Percentiles rank a stretch among this genome's conserved stretches.
Evolutionary conservation across 2,888 invertebrate species (phyloP).

Genomic region (Hydroisotoma schaefferi): DNA sequence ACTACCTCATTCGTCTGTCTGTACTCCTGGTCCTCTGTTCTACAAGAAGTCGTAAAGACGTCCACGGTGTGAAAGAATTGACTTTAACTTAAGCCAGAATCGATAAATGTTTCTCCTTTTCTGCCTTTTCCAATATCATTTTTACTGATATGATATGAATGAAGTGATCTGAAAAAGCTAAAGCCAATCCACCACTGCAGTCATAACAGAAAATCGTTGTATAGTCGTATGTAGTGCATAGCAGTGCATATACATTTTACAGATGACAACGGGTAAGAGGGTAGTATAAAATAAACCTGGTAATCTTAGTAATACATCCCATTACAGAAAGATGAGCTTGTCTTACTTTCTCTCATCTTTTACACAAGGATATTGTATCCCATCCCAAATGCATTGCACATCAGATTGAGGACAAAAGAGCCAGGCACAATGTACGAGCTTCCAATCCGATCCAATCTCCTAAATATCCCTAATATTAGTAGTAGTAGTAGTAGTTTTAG

Average conservation of each 20-base stretch:
- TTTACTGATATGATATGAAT: constrained; percentile 14
- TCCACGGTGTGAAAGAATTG: constrained; percentile 17
- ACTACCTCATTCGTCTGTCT: too few relatives aligned
- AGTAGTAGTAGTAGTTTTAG: too few relatives aligned
- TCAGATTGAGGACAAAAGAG: not conserved
- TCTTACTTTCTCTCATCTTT: not conserved
- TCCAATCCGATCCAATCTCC: constrained; percentile 13
- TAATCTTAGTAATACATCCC: constrained; percentile 8
- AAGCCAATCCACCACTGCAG: constrained; percentile 8
- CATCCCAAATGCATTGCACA: constrained; percentile 12
- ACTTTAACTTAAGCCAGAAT: constrained; percentile 15
- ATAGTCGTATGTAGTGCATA: not conserved
- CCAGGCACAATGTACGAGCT: constrained; percentile 10
- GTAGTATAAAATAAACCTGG: constrained; percentile 1
- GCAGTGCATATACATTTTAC: too few relatives aligned
- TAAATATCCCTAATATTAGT: not conserved
- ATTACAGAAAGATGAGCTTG: constrained; percentile 10
- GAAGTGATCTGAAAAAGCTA: constrained; percentile 14
- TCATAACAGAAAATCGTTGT: too few relatives aligned
- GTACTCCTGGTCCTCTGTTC: not conserved
- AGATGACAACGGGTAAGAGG: too few relatives aligned
- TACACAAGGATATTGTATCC: constrained; percentile 5
- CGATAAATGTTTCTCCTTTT: constrained; percentile 5
- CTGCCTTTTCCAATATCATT: constrained; percentile 17
- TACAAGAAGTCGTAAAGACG: constrained; percentile 12